phyloP scores from a whole-genome alignment of 2,797 vertebrate genomes.

The Selene dorsalis region DNA sequence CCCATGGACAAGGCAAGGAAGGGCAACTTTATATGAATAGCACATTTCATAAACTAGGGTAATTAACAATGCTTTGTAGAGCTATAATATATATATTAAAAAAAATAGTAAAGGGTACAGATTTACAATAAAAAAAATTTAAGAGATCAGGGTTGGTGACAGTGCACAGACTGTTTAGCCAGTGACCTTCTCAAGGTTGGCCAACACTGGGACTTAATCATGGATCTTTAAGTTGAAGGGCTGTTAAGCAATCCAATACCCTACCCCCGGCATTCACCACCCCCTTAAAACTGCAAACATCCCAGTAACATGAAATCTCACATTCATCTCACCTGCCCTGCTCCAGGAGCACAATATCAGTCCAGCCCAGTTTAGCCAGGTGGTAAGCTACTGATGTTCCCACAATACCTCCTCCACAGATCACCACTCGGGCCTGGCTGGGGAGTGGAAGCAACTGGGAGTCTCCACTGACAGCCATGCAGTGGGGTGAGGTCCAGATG shows the following conservation, averaged over 20 bases:
- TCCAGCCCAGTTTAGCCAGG: constrained; percentile 95
- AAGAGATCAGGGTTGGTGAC: neutral
- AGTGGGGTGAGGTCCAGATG: constrained; percentile 63
- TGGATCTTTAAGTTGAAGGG: neutral
- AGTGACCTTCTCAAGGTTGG: neutral
- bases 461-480: constrained; percentile 74
- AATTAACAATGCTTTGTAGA: too few species aligned
- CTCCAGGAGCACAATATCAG: constrained; percentile 92
- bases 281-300: neutral
- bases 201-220: neutral
- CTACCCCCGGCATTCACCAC: too few species aligned
- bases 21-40: too few species aligned
- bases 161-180: neutral
- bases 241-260: neutral
- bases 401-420: constrained; percentile 94
- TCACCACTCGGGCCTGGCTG: constrained; percentile 90
- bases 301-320: neutral
- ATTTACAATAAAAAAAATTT: neutral
- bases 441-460: constrained; percentile 83
- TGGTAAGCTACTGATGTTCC: constrained; percentile 97
- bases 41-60: too few species aligned
- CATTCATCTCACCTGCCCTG: constrained; percentile 91
- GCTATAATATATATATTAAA: too few species aligned
- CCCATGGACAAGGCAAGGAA: too few species aligned
- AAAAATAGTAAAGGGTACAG: too few species aligned